Conservation (phyloP, 2,113 vertebrate species). For the Ariopsis seemanni region DNA sequence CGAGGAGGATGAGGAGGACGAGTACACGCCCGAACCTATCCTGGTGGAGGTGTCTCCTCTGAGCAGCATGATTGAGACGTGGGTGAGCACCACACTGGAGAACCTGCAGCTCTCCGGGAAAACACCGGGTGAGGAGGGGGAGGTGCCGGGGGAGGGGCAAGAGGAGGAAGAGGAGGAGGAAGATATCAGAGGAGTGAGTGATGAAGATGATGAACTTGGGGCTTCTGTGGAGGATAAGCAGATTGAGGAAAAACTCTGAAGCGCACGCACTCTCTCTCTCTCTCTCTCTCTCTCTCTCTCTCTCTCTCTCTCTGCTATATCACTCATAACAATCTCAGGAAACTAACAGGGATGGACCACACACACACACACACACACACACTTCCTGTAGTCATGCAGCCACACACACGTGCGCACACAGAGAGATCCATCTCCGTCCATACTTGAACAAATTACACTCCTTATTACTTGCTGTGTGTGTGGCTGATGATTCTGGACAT, state of each 20-base stretch:
- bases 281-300: not conserved
- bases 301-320: no score
- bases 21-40: conserved; percentile 87
- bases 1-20: conserved; percentile 85
- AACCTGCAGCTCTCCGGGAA: conserved; percentile 89
- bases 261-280: not conserved
- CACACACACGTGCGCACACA: conserved; percentile 41
- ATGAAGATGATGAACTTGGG: conserved; percentile 80
- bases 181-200: conserved; percentile 75
- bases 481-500: not conserved
- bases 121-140: conserved; percentile 83
- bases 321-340: conserved; percentile 73
- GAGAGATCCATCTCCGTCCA: not conserved
- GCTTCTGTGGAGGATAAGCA: conserved; percentile 61
- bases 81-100: conserved; percentile 96
- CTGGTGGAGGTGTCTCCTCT: conserved; percentile 89
- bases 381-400: not conserved
- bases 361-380: conserved; percentile 34
- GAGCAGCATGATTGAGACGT: conserved; percentile 93
- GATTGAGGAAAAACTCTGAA: conserved; percentile 53
- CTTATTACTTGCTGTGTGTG: not conserved
- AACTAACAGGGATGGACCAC: conserved; percentile 56
- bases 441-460: conserved; percentile 13
- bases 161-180: conserved; percentile 85
- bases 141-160: conserved; percentile 71